These are phyloP conservation scores for Ivindomyrus marchei DNA, from an alignment of 2,113 vertebrate genomes.

Conservation along the genomic window DNA sequence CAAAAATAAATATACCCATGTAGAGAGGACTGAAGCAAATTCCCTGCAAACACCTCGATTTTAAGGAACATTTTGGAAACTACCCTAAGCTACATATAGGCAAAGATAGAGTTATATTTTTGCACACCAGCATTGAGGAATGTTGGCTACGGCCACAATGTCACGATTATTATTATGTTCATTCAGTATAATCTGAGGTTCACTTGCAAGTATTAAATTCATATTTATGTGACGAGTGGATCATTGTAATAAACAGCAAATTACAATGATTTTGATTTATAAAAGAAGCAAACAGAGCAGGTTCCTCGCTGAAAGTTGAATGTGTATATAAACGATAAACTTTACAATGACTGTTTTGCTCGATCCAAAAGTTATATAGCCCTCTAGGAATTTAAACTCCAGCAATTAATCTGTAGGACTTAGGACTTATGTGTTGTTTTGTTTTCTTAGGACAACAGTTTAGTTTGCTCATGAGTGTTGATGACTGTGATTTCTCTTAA, in stretches of 20 bases:
- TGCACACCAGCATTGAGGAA: neutral
- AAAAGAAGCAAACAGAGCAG: neutral
- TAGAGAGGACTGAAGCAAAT: neutral
- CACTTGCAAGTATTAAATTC: neutral
- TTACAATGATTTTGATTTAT: neutral
- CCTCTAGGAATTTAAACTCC: neutral
- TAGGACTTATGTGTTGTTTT: neutral
- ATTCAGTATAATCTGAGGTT: neutral
- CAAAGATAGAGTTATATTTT: neutral
- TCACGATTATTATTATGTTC: neutral
- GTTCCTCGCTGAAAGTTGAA: neutral
- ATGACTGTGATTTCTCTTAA: neutral
- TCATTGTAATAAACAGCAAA: neutral
- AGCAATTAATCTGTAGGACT: neutral
- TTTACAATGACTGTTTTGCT: neutral
- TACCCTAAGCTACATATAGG: neutral
- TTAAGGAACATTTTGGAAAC: neutral
- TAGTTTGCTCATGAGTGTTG: neutral
- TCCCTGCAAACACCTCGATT: neutral
- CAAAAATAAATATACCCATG: constrained; percentile 7
- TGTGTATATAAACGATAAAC: neutral
- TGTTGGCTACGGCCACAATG: neutral
- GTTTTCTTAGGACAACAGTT: neutral
- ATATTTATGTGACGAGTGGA: neutral
- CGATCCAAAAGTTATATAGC: neutral